Base-by-base conservation (phyloP, 2,888 invertebrate species). In the Agriopis marginaria region DNA sequence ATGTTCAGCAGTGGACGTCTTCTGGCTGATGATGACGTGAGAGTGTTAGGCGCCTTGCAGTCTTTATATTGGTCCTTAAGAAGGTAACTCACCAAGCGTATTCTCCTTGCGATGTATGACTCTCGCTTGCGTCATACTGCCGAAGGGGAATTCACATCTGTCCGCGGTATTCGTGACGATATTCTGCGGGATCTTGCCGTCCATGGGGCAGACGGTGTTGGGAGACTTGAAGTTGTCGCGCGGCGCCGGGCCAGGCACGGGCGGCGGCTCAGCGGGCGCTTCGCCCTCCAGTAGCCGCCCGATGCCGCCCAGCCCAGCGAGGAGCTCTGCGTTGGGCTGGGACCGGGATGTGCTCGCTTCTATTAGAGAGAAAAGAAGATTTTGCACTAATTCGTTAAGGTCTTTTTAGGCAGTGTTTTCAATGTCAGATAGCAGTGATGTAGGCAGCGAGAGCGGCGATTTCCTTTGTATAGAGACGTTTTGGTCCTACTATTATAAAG, bases 81-180 rank as follows among this genome's bases (percentile, higher is more conserved):
- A n/a, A 14, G 7, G 7, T 7, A 45, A 75, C 86, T 77, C 58
- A 87, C 95, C 95, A 79, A 95, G 81, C 53, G 95, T 95, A 75
- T 95, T 95, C 85, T 95, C 97, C 82, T 97, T 96, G 82, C 96
- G 95, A 83, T 98, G 97, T 91, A 98, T 97, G 61, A 98, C 97
- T 88, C 98, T 96, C 73, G 97, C 97, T 85, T 97, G 97, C 58
- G 98, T 97, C 98, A 98, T 98, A 89, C 98, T 98, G 82, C 97
- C 97, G 88, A 98, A 98, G 53, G 98, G 98, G 91, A 96, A 98
- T 84, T 96, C 95, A 83, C 95, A 93, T 1, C 86, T 96, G 95
- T 88, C 97, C 92, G 91, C 84, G 17, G 89, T 85, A 50, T 93
- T 94, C 72, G 90, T 95, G 90, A 89, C 95, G 80, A 94, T 94